These are phyloP conservation scores for Charina bottae DNA, from an alignment of 2,113 vertebrate species.

Conservation along the genomic window DNA sequence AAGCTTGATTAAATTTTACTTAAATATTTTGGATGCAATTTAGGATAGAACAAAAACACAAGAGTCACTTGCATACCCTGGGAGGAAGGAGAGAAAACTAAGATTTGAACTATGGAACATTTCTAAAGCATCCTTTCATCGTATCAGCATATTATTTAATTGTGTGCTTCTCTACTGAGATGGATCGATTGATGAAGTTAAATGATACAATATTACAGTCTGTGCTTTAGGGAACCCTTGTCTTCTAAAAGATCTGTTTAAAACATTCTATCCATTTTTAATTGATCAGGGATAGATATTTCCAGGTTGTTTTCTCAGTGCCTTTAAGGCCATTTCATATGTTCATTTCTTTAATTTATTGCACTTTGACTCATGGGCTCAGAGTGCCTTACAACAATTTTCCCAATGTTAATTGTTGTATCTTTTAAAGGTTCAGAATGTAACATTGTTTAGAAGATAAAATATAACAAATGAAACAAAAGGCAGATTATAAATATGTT, in stretches of 20 bases:
- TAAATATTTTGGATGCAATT: constrained; percentile 3
- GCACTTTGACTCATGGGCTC: neutral
- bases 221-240: neutral
- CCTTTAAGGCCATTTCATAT: neutral
- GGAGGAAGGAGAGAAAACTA: neutral
- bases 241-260: neutral
- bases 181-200: neutral
- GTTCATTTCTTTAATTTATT: neutral
- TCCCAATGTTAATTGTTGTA: neutral
- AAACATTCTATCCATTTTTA: neutral
- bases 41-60: neutral
- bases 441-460: neutral
- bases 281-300: neutral
- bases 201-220: neutral
- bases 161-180: neutral
- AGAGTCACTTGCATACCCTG: neutral
- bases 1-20: constrained; percentile 21
- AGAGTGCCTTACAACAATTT: neutral
- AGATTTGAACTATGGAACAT: neutral
- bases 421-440: neutral
- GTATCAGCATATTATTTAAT: neutral
- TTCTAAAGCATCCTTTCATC: neutral
- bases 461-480: neutral
- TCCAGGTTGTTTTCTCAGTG: neutral
- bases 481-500: neutral